phyloP scores from a whole-genome alignment of 2,113 vertebrate genomes.

The Catagonus wagneri region DNA sequence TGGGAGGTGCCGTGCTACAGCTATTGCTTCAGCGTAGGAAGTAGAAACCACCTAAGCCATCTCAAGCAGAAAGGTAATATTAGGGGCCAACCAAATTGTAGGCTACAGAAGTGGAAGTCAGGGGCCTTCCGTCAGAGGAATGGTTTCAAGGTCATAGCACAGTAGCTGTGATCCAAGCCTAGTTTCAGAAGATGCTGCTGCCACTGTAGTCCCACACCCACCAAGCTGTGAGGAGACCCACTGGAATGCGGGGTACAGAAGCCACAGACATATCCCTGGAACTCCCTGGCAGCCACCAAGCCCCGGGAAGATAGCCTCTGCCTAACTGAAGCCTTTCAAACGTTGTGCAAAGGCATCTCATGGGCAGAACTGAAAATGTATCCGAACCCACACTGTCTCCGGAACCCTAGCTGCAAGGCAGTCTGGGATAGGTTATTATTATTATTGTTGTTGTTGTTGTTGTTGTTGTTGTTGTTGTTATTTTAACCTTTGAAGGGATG shows the following conservation, averaged over 20 bases:
- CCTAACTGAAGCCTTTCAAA: not conserved
- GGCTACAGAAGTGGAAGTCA: not conserved
- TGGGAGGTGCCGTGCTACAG: not conserved
- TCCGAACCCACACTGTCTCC: not conserved
- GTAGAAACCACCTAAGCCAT: not conserved
- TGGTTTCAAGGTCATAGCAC: not conserved
- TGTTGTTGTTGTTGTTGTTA: too few species aligned
- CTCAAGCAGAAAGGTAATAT: not conserved
- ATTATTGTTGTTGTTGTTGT: too few species aligned
- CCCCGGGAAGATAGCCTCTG: not conserved
- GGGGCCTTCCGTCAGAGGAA: not conserved
- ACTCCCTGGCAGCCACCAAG: not conserved
- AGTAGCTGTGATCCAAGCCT: not conserved
- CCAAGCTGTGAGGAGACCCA: slow-evolving; percentile 4
- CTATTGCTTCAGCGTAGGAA: not conserved
- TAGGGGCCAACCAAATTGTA: not conserved
- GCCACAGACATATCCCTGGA: not conserved
- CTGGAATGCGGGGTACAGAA: not conserved
- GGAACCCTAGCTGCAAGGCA: slow-evolving; percentile 1
- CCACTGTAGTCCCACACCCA: not conserved
- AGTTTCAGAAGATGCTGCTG: not conserved
- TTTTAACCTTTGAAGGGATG: not conserved
- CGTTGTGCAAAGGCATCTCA: not conserved
- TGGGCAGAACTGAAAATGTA: not conserved
- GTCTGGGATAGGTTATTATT: not conserved